Percentiles rank a stretch among this genome's conserved stretches.
Conservation (phyloP, 2,888 invertebrate genomes). For the Drosophila colorata region DNA sequence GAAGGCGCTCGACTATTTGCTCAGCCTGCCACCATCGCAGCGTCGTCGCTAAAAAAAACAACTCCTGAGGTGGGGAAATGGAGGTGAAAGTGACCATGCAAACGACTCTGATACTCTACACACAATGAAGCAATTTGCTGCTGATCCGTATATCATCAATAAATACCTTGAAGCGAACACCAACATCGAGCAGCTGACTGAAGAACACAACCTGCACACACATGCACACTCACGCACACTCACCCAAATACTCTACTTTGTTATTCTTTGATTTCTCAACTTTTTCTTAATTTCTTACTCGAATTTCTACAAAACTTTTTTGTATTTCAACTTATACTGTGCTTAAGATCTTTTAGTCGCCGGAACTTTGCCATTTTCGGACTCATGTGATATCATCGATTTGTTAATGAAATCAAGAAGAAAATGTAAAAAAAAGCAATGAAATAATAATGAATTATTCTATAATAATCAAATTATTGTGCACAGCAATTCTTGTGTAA, state of each 20-base stretch:
- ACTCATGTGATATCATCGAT: slow-evolving; percentile 84
- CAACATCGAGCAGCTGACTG: slow-evolving; percentile 69
- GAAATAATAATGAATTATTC: slow-evolving; percentile 39
- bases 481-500: slow-evolving; percentile 65
- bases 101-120: slow-evolving; percentile 53
- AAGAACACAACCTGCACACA: slow-evolving; percentile 66
- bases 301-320: slow-evolving; percentile 19
- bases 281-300: slow-evolving; percentile 24
- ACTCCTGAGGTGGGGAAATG: slow-evolving; percentile 19
- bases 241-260: slow-evolving; percentile 26
- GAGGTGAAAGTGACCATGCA: slow-evolving; percentile 43
- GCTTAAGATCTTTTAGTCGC: slow-evolving; percentile 81
- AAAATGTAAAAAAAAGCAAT: slow-evolving; percentile 63
- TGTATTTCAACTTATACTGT: slow-evolving; percentile 37
- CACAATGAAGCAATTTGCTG: slow-evolving; percentile 65
- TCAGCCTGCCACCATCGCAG: slow-evolving; percentile 87
- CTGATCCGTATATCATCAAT: slow-evolving; percentile 42
- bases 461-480: slow-evolving; percentile 61
- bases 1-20: slow-evolving; percentile 90
- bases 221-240: slow-evolving; percentile 33
- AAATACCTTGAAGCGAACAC: slow-evolving; percentile 47
- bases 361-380: slow-evolving; percentile 84
- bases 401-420: slow-evolving; percentile 67
- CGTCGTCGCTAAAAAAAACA: slow-evolving; percentile 77
- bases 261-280: slow-evolving; percentile 18